phyloP scores from a whole-genome alignment of 1,140 invertebrate species.

The Carcinoscorpius rotundicauda region DNA sequence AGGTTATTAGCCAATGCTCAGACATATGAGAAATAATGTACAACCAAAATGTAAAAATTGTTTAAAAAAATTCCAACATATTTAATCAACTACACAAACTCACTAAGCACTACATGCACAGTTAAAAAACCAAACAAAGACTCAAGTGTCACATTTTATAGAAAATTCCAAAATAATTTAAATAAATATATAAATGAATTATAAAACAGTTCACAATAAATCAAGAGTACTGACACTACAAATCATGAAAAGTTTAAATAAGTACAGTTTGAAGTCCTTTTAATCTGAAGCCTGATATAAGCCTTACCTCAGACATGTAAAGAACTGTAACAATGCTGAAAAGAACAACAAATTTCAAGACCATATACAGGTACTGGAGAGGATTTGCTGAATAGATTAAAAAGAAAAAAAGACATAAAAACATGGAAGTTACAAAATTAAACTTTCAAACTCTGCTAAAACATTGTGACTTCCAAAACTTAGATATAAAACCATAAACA shows the following conservation, averaged over 20 bases:
- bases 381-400: conserved; percentile 53
- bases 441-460: neutral
- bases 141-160: too few relatives aligned
- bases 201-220: conserved; percentile 11
- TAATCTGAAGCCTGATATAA: conserved; percentile 4
- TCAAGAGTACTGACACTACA: neutral
- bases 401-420: conserved; percentile 20
- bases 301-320: conserved; percentile 60
- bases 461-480: neutral
- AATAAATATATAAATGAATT: conserved; percentile 14
- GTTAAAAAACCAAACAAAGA: too few relatives aligned
- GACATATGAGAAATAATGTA: too few relatives aligned
- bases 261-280: conserved; percentile 5
- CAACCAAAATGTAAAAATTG: neutral
- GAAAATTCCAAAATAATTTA: neutral
- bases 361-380: conserved; percentile 72
- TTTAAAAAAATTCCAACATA: neutral
- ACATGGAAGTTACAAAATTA: neutral
- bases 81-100: too few relatives aligned
- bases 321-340: conserved; percentile 72
- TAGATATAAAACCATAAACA: neutral
- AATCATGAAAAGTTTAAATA: conserved; percentile 4
- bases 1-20: too few relatives aligned
- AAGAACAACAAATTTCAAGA: conserved; percentile 75
- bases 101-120: too few relatives aligned